phyloP scores from a whole-genome alignment of 37 sponge, comb jelly and placozoan species.

The Axinella damicornis region DNA sequence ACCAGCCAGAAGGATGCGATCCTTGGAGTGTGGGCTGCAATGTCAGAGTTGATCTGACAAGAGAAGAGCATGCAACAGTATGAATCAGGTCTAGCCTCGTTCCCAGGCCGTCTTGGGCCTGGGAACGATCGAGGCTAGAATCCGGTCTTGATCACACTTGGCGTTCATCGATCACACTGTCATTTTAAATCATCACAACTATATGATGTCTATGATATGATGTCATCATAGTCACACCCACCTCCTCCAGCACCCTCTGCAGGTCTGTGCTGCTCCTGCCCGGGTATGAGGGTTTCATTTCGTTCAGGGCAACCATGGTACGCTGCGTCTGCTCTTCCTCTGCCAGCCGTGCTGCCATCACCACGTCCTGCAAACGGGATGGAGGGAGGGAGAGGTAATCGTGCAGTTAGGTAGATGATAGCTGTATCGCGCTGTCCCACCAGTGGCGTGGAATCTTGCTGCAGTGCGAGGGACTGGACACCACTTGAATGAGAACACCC shows the following conservation, averaged over 20 bases:
- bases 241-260: constrained; percentile 22
- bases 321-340: constrained; percentile 86
- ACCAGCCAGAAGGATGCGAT: constrained; percentile 73
- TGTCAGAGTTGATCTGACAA: constrained; percentile 26
- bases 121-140: no score
- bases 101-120: no score
- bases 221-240: not conserved
- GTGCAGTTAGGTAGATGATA: not conserved
- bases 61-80: not conserved
- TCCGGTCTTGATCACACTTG: no score
- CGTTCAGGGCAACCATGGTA: constrained; percentile 77
- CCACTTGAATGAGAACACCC: no score
- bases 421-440: not conserved
- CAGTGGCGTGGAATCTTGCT: constrained; percentile 6
- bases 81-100: not conserved
- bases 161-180: no score
- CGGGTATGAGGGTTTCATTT: constrained; percentile 39
- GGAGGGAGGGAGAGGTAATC: not conserved
- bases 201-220: not conserved
- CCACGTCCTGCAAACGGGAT: constrained; percentile 26
- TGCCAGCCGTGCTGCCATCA: constrained; percentile 62
- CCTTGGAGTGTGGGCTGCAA: constrained; percentile 31
- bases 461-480: constrained; percentile 36
- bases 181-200: not conserved
- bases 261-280: constrained; percentile 55